These are phyloP conservation scores for Oryzias woworae DNA, from an alignment of 2,113 vertebrate genomes.

Conservation along the genomic window DNA sequence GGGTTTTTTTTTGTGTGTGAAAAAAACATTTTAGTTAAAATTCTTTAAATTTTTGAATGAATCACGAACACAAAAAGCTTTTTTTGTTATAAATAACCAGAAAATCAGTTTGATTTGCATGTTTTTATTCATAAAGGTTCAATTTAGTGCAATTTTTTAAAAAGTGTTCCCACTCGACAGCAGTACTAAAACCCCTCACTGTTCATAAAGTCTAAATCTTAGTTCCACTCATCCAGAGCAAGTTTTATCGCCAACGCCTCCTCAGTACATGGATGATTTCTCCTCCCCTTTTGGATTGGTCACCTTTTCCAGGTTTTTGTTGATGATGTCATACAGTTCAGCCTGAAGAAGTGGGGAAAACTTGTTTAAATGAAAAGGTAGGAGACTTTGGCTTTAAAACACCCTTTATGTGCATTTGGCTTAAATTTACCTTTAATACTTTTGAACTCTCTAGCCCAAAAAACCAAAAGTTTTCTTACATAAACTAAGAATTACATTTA, in stretches of 20 bases:
- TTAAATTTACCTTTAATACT: no score
- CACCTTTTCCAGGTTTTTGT: slow-evolving; percentile 85
- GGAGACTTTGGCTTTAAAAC: no score
- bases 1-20: neutral
- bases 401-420: no score
- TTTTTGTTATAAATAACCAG: slow-evolving; percentile 45
- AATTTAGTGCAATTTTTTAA: slow-evolving; percentile 36
- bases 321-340: slow-evolving; percentile 87
- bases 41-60: slow-evolving; percentile 14
- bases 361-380: no score
- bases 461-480: no score
- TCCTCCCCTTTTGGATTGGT: slow-evolving; percentile 92
- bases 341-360: slow-evolving; percentile 64
- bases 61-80: neutral
- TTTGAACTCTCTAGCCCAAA: no score
- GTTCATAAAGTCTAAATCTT: no score
- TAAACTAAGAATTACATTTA: no score
- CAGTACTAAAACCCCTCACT: slow-evolving; percentile 6
- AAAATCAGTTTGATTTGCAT: slow-evolving; percentile 3
- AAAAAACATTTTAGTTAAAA: slow-evolving; percentile 49
- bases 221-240: no score
- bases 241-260: neutral
- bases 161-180: slow-evolving; percentile 11
- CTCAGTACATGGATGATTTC: slow-evolving; percentile 86
- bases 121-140: slow-evolving; percentile 12